Conservation (phyloP, 2,113 vertebrate genomes). For the Atractosteus spatula region DNA sequence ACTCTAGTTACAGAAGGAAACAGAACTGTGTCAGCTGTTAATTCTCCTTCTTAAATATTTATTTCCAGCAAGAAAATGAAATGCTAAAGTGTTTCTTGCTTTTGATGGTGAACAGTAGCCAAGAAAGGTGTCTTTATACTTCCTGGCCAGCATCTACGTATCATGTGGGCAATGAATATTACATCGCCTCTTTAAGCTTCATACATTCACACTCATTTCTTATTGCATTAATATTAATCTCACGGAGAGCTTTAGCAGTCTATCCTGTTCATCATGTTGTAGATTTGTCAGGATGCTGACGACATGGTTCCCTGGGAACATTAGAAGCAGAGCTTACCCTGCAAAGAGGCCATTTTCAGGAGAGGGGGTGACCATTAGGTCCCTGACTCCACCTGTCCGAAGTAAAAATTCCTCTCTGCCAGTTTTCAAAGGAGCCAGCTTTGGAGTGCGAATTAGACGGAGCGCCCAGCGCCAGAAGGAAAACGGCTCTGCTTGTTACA, state of each 20-base stretch:
- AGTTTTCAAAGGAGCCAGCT: not conserved
- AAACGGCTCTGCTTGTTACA: not conserved
- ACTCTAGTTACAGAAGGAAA: constrained; percentile 16
- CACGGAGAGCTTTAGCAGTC: not conserved
- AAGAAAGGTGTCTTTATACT: constrained; percentile 28
- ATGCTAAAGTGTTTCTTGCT: constrained; percentile 23
- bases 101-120: constrained; percentile 29
- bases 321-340: not conserved
- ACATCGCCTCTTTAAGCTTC: constrained; percentile 22
- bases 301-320: not conserved
- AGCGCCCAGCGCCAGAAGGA: not conserved
- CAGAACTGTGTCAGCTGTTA: constrained; percentile 28
- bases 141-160: constrained; percentile 24
- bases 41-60: constrained; percentile 24
- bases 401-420: not conserved
- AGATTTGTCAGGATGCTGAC: not conserved
- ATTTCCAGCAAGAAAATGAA: constrained; percentile 16
- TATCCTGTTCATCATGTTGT: not conserved
- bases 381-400: not conserved
- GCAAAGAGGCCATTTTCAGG: not conserved
- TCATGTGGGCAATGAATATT: constrained; percentile 34
- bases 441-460: not conserved
- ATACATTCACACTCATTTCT: constrained; percentile 31
- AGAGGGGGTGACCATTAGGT: not conserved
- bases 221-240: constrained; percentile 28